Evolutionary conservation across 2,888 invertebrate genomes (phyloP).

Genomic region (Cylloceria caligata): DNA sequence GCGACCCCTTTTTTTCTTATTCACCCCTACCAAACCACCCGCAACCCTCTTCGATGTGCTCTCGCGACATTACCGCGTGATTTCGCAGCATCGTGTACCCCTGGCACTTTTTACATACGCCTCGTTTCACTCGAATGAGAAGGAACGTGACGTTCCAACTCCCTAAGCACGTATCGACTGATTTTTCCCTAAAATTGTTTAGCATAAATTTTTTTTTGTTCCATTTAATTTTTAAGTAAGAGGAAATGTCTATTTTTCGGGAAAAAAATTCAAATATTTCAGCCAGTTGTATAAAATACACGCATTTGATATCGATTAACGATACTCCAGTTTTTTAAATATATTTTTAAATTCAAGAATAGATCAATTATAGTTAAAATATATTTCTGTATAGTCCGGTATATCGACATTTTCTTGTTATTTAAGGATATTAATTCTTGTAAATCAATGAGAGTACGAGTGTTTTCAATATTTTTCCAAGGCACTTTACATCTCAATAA

Average conservation of each 20-base stretch:
- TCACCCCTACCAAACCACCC: conserved; percentile 55
- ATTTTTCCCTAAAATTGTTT: background rate
- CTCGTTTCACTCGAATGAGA: conserved; percentile 57
- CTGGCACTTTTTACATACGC: conserved; percentile 42
- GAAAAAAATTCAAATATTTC: background rate
- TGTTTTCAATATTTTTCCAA: too few species aligned
- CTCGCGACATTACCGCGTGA: conserved; percentile 66
- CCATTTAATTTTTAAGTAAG: background rate
- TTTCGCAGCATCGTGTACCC: conserved; percentile 50
- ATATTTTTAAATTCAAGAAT: too few species aligned
- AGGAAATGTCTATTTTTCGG: background rate
- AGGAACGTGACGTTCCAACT: conserved; percentile 12
- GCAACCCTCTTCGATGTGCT: conserved; percentile 59
- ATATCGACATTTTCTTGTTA: too few species aligned
- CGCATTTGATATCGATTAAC: background rate
- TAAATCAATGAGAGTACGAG: too few species aligned
- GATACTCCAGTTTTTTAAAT: too few species aligned
- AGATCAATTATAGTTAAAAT: too few species aligned
- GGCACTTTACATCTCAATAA: too few species aligned
- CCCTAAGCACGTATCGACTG: background rate
- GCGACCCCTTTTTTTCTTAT: conserved; percentile 56
- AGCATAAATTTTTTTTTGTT: background rate
- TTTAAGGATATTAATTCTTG: too few species aligned
- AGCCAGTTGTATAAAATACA: background rate
- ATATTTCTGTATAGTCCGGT: too few species aligned